phyloP scores from a whole-genome alignment of 2,113 vertebrate genomes.

The Saimiri boliviensis region DNA sequence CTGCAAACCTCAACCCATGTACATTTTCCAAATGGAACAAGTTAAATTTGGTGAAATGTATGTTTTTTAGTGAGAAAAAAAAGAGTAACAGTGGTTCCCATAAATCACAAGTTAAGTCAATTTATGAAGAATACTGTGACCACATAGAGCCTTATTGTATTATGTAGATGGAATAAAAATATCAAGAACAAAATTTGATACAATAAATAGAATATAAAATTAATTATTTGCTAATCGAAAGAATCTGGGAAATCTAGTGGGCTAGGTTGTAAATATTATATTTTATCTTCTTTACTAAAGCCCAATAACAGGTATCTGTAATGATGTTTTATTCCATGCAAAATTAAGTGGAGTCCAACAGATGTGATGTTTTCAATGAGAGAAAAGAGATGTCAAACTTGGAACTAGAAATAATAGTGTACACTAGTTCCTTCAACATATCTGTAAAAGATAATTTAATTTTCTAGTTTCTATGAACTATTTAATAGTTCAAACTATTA shows the following conservation, averaged over 20 bases:
- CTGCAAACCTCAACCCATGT: neutral
- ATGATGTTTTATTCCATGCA: neutral
- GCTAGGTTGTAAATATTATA: neutral
- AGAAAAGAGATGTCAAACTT: neutral
- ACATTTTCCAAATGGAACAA: neutral
- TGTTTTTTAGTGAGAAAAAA: neutral
- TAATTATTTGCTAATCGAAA: neutral
- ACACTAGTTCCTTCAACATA: neutral
- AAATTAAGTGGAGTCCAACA: neutral
- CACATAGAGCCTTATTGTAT: neutral
- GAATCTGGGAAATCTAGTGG: neutral
- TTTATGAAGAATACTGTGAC: slow-evolving; percentile 15
- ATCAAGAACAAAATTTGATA: neutral
- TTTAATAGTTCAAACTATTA: neutral
- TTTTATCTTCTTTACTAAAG: neutral
- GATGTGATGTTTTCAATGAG: neutral
- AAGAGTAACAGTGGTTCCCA: neutral
- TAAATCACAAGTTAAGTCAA: neutral
- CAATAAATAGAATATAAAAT: neutral
- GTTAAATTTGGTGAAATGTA: neutral
- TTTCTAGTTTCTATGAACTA: neutral
- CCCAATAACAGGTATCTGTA: neutral
- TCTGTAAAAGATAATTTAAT: neutral
- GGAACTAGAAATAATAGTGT: neutral
- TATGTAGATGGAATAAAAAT: neutral